A percentile compares a stretch with the other conserved stretches of the same genome.
These are phyloP conservation scores for Gavia stellata DNA, from an alignment of 2,113 vertebrate species.

Conservation along the genomic window DNA sequence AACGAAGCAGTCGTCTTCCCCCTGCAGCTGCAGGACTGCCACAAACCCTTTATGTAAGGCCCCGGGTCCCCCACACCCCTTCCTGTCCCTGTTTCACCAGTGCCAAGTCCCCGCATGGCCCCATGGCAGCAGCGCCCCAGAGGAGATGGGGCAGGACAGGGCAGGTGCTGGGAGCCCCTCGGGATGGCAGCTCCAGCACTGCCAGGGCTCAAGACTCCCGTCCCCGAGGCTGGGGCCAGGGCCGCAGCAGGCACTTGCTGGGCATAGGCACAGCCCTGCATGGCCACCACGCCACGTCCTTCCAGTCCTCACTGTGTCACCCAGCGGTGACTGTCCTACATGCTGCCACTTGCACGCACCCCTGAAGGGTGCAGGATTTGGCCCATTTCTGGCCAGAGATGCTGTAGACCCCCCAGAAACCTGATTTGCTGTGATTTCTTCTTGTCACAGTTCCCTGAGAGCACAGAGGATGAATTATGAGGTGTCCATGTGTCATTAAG, in stretches of 20 bases:
- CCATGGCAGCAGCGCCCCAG: rapidly evolving
- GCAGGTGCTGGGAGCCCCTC: background rate
- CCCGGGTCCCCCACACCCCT: rapidly evolving
- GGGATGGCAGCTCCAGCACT: background rate
- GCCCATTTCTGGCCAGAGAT: background rate
- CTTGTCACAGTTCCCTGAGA: background rate
- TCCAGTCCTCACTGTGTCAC: rapidly evolving
- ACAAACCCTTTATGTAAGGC: background rate
- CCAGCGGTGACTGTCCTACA: rapidly evolving
- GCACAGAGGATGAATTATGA: background rate
- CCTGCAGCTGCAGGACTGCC: background rate
- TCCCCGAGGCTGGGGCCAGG: rapidly evolving
- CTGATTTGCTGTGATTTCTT: background rate
- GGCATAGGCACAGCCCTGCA: rapidly evolving
- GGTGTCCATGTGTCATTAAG: rapidly evolving
- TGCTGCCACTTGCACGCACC: rapidly evolving
- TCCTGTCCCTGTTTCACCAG: rapidly evolving
- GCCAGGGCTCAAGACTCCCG: background rate
- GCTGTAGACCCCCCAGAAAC: rapidly evolving
- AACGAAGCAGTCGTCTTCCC: background rate
- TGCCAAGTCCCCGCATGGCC: rapidly evolving
- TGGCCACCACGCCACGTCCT: rapidly evolving
- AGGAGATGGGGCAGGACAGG: background rate
- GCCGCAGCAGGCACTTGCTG: background rate
- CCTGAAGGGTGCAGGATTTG: background rate